These are phyloP conservation scores for Mystacides longicornis DNA, from an alignment of 2,888 invertebrate genomes.

Conservation along the genomic window DNA sequence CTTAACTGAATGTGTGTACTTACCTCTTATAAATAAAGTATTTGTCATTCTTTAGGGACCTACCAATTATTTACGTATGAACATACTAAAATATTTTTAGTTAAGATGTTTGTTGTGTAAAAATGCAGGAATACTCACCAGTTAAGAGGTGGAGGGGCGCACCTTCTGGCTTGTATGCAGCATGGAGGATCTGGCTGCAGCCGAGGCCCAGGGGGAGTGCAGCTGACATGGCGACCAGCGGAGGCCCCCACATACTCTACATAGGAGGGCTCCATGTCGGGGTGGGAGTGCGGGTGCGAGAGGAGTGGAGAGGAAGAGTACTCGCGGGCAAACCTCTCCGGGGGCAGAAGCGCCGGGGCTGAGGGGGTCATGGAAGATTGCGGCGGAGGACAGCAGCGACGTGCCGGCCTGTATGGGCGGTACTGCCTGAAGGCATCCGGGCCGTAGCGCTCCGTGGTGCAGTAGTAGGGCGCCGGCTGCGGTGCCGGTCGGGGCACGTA, in stretches of 20 bases:
- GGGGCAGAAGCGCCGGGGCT: constrained; percentile 38
- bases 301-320: constrained; percentile 37
- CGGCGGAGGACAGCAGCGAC: constrained; percentile 42
- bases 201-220: constrained; percentile 47
- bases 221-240: constrained; percentile 52
- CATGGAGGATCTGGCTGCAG: constrained; percentile 47
- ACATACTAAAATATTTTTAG: too few relatives aligned
- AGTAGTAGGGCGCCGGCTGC: constrained; percentile 47
- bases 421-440: constrained; percentile 36
- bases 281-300: constrained; percentile 37
- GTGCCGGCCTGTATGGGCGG: constrained; percentile 36
- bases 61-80: too few relatives aligned
- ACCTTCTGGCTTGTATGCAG: constrained; percentile 51
- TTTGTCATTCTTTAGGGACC: too few relatives aligned
- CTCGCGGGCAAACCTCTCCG: constrained; percentile 33
- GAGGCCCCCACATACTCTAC: constrained; percentile 59
- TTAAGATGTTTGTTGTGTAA: background rate
- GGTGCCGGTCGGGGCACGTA: constrained; percentile 58
- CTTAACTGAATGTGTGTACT: too few relatives aligned
- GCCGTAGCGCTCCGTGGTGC: constrained; percentile 34
- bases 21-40: too few relatives aligned
- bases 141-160: constrained; percentile 48
- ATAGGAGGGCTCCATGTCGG: constrained; percentile 40
- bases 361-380: constrained; percentile 33
- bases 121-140: constrained; percentile 42